Evolutionary conservation across 2,888 invertebrate genomes (phyloP), one percentile per base, ranked within the genome.

Genomic region (Glyphotaelius pellucidus): DNA sequence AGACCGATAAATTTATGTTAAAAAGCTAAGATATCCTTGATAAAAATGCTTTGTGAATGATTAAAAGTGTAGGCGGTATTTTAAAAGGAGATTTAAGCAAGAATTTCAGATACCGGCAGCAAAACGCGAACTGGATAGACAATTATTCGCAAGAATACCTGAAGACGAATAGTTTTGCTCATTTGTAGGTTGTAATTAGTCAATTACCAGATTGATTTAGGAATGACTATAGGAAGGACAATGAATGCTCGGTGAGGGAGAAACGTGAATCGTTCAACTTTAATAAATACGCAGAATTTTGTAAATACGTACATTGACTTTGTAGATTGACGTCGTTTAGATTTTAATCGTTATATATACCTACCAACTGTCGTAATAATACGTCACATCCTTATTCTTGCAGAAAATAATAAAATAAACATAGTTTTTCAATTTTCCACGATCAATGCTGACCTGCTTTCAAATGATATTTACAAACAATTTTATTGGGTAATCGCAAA

Each of bases 1-100:
- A 32, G 47, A 52, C 90, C 85, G 86, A 79, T 80, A 90, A 90
- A 84, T 90, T 52, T 15, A 35, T 38, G 79, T 89, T 83, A 32
- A 83, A 83, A 83, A 19, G 35, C 25, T 38, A 32, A 83, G 7
- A 83, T 35, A 83, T 83, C 83, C 83, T 83, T 83, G 83, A 38
- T 83, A 83, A 35, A 86, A 86, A 86, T 86, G 86, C 86, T 86
- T 47, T 86, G 30, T 42, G 47, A 83, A 83, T 83, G 25, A 9
- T 35, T 12, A 83, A 35, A 35, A 83, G 35, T 32, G 35, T 19
- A 83, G 32, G 83, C 83, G 83, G 83, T 38, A 83, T 32, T 38
- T 83, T 83, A 35, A 83, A 83, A 83, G 31, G 35, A 83, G 35
- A 83, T 35, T 83, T 31, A 35, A 35, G 83, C 32, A 83, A 25